Base-by-base conservation (phyloP, 1,140 invertebrate species). In the Campoletis sonorensis region DNA sequence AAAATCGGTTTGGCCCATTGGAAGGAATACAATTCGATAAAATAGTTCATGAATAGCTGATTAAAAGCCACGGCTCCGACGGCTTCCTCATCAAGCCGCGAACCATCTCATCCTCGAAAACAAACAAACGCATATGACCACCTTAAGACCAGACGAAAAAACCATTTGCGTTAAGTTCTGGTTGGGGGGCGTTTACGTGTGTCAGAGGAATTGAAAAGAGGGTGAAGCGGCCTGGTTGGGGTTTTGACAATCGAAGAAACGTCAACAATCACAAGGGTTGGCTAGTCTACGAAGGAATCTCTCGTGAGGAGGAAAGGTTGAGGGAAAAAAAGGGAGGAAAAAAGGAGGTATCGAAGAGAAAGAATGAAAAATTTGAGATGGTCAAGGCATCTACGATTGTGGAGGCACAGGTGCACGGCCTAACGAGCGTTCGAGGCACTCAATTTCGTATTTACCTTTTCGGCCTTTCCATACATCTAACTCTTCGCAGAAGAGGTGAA, bases 341-440 rank as follows among this genome's bases (percentile, higher is more conserved):
- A 33, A 33, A 33, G 30, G 30, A 33, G 30, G 30, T 33, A 33
- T 33, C 30, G 30, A 33, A 7, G 30, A 33, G 30, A 33, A 33
- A 33, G 30, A 33, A 33, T 33, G 30, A 33, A 33, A 33, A 33
- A 33, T 88, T 87, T 81, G 85, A 87, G 84, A 82, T 82, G 82
- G 79, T 49, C 76, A 75, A 70, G 45, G 85, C 71, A 73, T 15
- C 70, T 40, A 51, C 71, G 71, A 37, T 45, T 40, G 45, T 23
- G 71, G 71, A 45, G 61, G 81, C 86, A 89, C 88, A 89, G 88
- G 88, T 88, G 87, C 88, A 87, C 72, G 81, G 54, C 70, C 80
- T 89, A 89, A 89, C 87, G 86, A 89, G 85, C 82, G 75, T 76
- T 70, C 70, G 64, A 40, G 33, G 15, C 4, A 58, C 71, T 73